Conservation (phyloP, 2,888 invertebrate genomes). For the Plebejus anna region DNA sequence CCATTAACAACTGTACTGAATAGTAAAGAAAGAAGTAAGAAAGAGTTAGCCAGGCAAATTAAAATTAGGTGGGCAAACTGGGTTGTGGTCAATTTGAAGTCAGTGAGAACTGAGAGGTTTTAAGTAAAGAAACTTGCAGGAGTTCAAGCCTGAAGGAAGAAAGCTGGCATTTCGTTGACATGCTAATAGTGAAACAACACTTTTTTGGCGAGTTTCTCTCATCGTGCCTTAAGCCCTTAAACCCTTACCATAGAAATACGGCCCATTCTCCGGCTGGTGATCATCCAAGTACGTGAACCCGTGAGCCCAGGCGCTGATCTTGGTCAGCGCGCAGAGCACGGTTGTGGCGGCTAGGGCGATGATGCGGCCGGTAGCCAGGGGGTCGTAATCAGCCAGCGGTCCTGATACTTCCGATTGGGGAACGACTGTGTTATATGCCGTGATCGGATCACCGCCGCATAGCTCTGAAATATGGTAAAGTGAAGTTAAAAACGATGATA, state of each 20-base stretch:
- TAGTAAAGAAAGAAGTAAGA: no score
- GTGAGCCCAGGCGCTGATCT: slow-evolving; percentile 65
- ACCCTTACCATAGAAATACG: slow-evolving; percentile 61
- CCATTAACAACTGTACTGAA: no score
- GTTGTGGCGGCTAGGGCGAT: slow-evolving; percentile 52
- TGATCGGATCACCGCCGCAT: slow-evolving; percentile 47
- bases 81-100: no score
- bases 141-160: no score
- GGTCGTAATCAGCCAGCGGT: slow-evolving; percentile 15
- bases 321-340: slow-evolving; percentile 51
- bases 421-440: slow-evolving; percentile 33
- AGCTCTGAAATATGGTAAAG: slow-evolving; percentile 47
- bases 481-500: not conserved
- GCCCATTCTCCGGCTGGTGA: slow-evolving; percentile 63
- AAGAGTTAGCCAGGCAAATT: no score
- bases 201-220: no score
- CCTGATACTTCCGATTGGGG: not conserved
- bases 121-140: no score
- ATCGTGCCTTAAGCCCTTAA: not conserved
- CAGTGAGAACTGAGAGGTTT: no score
- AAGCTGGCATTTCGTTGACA: no score
- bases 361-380: slow-evolving; percentile 41
- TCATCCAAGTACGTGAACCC: slow-evolving; percentile 66
- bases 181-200: no score
- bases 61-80: no score